Percentiles rank a stretch among this genome's conserved stretches.
Evolutionary conservation across 2,888 invertebrate genomes (phyloP).

Genomic region (Erynnis tages): DNA sequence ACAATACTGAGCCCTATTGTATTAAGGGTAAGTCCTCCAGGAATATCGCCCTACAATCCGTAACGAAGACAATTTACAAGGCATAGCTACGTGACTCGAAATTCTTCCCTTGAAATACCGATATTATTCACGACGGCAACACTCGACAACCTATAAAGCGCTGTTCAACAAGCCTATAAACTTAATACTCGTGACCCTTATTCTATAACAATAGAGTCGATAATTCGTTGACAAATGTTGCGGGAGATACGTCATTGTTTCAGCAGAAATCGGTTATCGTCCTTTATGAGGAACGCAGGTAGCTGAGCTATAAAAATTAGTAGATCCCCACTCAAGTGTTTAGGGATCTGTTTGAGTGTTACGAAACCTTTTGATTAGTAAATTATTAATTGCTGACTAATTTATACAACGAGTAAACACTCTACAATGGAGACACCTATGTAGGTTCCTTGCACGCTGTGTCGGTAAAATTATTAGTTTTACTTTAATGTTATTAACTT

Average conservation of each 20-base stretch:
- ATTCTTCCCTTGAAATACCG: slow-evolving; percentile 22
- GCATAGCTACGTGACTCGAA: slow-evolving; percentile 26
- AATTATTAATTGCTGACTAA: background rate
- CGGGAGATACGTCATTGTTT: slow-evolving; percentile 6
- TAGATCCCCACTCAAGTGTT: slow-evolving; percentile 32
- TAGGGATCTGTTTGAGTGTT: slow-evolving; percentile 25
- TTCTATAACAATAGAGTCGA: slow-evolving; percentile 15
- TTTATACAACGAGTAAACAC: background rate
- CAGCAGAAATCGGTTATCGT: slow-evolving; percentile 11
- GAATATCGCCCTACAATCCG: slow-evolving; percentile 7
- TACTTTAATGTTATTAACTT: no score
- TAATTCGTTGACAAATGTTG: background rate
- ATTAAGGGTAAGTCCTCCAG: slow-evolving; percentile 1
- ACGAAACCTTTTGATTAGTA: background rate
- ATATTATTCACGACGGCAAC: slow-evolving; percentile 27
- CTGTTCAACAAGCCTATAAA: slow-evolving; percentile 14
- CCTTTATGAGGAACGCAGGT: slow-evolving; percentile 47
- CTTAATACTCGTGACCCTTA: slow-evolving; percentile 5
- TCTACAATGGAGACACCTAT: background rate
- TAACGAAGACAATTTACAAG: slow-evolving; percentile 20
- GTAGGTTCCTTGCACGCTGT: no score
- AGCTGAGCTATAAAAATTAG: slow-evolving; percentile 48
- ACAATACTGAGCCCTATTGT: background rate
- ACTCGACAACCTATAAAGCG: slow-evolving; percentile 27
- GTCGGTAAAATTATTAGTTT: no score